Evolutionary conservation across 2,797 vertebrate genomes (phyloP).

Genomic region (Leucoraja ocellata): DNA sequence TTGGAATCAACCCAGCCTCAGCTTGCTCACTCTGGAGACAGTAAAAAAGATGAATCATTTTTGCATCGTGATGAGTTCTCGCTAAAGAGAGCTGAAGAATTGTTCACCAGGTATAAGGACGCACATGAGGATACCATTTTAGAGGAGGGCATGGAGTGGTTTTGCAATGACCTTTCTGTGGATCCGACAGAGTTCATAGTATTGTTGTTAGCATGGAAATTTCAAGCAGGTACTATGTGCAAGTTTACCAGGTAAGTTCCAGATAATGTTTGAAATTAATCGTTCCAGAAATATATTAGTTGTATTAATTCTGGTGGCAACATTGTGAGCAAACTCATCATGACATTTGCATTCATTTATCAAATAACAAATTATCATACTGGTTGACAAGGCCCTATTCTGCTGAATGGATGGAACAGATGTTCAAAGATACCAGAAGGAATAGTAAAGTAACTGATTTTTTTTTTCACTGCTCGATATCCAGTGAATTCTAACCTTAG

Average conservation of each 20-base stretch:
- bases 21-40: conserved; percentile 57
- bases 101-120: conserved; percentile 88
- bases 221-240: conserved; percentile 99
- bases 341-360: background rate
- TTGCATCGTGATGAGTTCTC: conserved; percentile 72
- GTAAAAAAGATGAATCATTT: conserved; percentile 61
- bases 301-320: too few relatives aligned
- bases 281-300: background rate
- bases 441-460: background rate
- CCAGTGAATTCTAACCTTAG: background rate
- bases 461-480: background rate
- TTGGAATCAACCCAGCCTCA: conserved; percentile 67
- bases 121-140: conserved; percentile 88
- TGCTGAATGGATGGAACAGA: background rate
- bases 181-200: conserved; percentile 95
- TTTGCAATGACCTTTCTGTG: conserved; percentile 90
- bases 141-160: conserved; percentile 96
- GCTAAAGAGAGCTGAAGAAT: conserved; percentile 72
- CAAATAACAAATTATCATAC: background rate
- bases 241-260: conserved; percentile 88
- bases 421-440: background rate
- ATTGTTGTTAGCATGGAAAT: conserved; percentile 96
- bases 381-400: background rate
- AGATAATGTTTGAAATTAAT: background rate
- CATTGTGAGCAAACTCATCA: background rate